phyloP scores from a whole-genome alignment of 2,797 vertebrate genomes.

The Perdix hodgsoniae region DNA sequence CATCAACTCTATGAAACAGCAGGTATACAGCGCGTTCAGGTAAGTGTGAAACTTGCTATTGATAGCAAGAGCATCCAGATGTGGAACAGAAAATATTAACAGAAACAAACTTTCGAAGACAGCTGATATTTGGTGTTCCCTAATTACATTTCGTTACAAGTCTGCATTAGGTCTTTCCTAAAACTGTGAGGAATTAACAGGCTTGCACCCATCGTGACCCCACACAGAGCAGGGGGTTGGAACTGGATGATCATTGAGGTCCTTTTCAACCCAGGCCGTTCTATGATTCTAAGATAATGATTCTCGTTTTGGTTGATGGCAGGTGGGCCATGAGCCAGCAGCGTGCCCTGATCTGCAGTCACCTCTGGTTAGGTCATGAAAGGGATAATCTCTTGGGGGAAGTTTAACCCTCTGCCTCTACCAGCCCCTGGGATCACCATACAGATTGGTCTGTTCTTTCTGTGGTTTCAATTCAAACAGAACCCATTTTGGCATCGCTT shows the following conservation, averaged over 20 bases:
- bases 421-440: too few relatives aligned
- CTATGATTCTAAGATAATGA: too few relatives aligned
- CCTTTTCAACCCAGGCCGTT: too few relatives aligned
- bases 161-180: neutral
- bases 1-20: neutral
- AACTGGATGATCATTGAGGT: too few relatives aligned
- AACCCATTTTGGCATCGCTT: neutral
- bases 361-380: neutral
- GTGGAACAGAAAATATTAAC: neutral
- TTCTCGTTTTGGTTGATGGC: too few relatives aligned
- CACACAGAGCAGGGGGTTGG: too few relatives aligned
- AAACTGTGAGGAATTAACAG: neutral
- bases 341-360: too few relatives aligned
- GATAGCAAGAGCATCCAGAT: neutral
- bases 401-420: neutral
- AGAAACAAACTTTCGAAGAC: neutral
- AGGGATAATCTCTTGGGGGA: rapidly evolving
- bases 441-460: neutral
- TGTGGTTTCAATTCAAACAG: too few relatives aligned
- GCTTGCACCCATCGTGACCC: neutral
- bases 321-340: too few relatives aligned
- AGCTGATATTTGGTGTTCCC: too few relatives aligned
- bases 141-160: neutral
- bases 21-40: too few relatives aligned
- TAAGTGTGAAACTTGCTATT: neutral